Base-by-base conservation (phyloP, 2,113 vertebrate genomes). In the Cyprinodon brontotheroides region DNA sequence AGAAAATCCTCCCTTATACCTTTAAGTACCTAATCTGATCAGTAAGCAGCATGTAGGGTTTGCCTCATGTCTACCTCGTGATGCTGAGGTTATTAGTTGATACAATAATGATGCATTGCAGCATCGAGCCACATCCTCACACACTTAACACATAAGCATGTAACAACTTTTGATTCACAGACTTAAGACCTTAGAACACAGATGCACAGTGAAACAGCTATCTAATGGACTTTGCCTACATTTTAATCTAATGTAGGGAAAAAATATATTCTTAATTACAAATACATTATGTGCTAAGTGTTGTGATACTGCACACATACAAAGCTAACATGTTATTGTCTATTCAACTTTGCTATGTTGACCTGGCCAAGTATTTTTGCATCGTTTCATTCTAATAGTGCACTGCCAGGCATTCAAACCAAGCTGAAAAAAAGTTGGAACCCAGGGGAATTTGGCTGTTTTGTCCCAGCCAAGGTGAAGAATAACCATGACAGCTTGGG, bases 401-500 rank as follows among this genome's bases (percentile, higher is more conserved):
- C 29, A 53, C 57, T 4, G 40, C 38, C 41, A 29, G 22, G 4
- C 41, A 17, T 20, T 60, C 3, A 37, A 50, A 40, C 61, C 39
- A 64, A 41, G 64, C 57, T 13, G 13, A 63, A 64, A 37, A 29
- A 57, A 70, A 68, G 68, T 61, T 53, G n/a, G 71, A 40, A 20
- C 79, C 62, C 66, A 4, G 14, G 80, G 76, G 82, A 73, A 13
- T 10, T 57, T 73, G 36, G 29, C 10, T 3, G 6, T 50, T 75
- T 75, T 69, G 69, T 77, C 65, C 65, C 15, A 5, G 13, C 14
- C 20, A 66, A 43, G 82, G 61, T 2, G 10, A 40, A 79, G 67
- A 76, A 70, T 40, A 70, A 68, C 65, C 11, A 41, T 79, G 84
- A 82, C 83, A 86, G 89, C 75, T 80, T 61, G 53, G 69, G 74